These are phyloP conservation scores for Athene cunicularia DNA, from an alignment of 2,113 vertebrate species.

Conservation along the genomic window DNA sequence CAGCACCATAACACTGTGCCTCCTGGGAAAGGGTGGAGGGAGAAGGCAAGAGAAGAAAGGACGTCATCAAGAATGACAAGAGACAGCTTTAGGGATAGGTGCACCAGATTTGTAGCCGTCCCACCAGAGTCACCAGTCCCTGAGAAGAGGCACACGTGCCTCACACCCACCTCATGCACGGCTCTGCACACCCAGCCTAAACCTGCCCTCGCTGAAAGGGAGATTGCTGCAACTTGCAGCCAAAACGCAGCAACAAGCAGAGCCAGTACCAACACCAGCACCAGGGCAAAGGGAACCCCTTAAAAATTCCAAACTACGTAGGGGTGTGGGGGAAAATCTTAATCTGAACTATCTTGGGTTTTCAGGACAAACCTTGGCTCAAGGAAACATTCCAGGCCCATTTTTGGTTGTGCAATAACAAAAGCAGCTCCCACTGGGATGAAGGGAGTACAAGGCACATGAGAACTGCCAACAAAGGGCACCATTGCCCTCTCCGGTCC, in stretches of 20 bases:
- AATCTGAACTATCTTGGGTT: background rate
- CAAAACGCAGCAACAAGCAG: background rate
- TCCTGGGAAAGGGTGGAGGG: background rate
- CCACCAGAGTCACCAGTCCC: background rate
- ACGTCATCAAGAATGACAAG: background rate
- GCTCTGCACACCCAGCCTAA: background rate
- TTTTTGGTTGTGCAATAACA: background rate
- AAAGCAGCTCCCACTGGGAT: background rate
- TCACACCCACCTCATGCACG: background rate
- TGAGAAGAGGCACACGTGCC: rapidly evolving
- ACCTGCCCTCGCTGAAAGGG: background rate
- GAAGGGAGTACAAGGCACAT: background rate
- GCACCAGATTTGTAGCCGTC: rapidly evolving
- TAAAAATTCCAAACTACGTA: background rate
- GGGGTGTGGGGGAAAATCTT: background rate
- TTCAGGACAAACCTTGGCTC: background rate
- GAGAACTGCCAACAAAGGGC: background rate
- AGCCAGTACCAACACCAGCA: background rate
- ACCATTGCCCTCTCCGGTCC: rapidly evolving
- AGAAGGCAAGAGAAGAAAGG: background rate
- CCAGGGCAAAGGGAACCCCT: background rate
- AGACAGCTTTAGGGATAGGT: background rate
- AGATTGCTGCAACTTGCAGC: background rate
- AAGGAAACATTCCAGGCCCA: background rate
- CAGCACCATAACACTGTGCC: background rate